Conservation (phyloP, 1,140 invertebrate genomes). For the Teleogryllus occipitalis region DNA sequence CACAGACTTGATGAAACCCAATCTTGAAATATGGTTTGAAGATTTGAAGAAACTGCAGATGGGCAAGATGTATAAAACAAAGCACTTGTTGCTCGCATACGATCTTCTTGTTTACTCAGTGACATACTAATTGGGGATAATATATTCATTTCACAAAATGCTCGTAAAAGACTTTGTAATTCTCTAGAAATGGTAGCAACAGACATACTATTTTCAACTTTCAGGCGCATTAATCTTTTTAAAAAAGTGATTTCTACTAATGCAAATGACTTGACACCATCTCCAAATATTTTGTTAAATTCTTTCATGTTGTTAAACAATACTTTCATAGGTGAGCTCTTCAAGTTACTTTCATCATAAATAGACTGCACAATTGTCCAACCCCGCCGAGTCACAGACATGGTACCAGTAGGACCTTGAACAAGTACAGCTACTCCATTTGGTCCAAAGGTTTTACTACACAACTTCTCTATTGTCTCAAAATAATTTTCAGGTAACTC, state of each 20-base stretch:
- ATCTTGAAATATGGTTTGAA: neutral
- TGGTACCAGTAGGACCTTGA: neutral
- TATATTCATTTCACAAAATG: neutral
- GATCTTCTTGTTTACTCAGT: neutral
- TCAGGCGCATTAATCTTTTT: neutral
- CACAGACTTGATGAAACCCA: neutral
- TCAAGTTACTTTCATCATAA: neutral
- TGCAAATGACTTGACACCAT: constrained; percentile 20
- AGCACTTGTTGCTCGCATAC: neutral
- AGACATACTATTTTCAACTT: neutral
- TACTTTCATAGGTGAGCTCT: neutral
- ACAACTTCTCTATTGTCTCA: neutral
- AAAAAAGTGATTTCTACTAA: neutral
- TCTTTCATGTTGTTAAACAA: constrained; percentile 9
- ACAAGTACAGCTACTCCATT: constrained; percentile 13
- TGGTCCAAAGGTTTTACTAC: constrained; percentile 17
- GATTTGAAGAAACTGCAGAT: neutral
- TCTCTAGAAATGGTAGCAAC: neutral
- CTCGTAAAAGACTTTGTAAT: neutral
- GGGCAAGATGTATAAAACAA: neutral
- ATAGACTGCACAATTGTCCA: constrained; percentile 8
- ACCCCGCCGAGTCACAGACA: constrained; percentile 13
- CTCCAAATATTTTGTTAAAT: constrained; percentile 11
- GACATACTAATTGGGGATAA: neutral
- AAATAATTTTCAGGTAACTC: neutral